Evolutionary conservation across 2,797 vertebrate species (phyloP).

Genomic region (Onychomys torridus): DNA sequence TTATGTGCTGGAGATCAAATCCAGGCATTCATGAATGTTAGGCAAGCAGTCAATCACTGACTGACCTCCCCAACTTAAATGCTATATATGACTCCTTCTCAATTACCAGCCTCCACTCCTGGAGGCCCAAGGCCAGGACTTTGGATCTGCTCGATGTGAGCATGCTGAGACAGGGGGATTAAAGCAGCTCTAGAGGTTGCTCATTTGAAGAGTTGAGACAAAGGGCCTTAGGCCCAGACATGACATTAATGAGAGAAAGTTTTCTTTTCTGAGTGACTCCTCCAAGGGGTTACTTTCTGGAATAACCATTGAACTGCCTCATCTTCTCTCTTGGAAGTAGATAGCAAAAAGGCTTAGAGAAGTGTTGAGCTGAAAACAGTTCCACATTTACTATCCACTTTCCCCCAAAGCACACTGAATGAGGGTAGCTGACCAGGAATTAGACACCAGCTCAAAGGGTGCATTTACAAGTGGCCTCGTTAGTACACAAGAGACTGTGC

Average conservation of each 20-base stretch:
- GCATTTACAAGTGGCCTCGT: neutral
- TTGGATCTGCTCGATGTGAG: neutral
- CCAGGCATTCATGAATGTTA: neutral
- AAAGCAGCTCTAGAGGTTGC: neutral
- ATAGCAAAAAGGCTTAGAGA: conserved; percentile 18
- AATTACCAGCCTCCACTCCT: neutral
- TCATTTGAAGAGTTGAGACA: neutral
- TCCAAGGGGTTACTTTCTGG: conserved; percentile 30
- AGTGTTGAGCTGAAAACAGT: neutral
- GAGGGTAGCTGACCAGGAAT: neutral
- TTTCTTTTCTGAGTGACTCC: neutral
- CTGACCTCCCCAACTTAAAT: neutral
- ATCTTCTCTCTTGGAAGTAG: conserved; percentile 14
- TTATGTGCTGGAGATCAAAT: neutral
- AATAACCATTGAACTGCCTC: conserved; percentile 35
- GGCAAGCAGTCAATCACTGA: neutral
- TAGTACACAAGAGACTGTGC: neutral
- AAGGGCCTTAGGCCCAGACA: neutral
- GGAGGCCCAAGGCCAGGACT: neutral
- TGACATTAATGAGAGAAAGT: conserved; percentile 17
- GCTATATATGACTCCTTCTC: neutral
- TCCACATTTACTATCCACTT: neutral
- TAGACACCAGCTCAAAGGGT: neutral
- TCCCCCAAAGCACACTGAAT: neutral
- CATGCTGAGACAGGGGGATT: neutral